Base-by-base conservation (phyloP, 92 coral and sea anemone species). In the Desmophyllum pertusum region DNA sequence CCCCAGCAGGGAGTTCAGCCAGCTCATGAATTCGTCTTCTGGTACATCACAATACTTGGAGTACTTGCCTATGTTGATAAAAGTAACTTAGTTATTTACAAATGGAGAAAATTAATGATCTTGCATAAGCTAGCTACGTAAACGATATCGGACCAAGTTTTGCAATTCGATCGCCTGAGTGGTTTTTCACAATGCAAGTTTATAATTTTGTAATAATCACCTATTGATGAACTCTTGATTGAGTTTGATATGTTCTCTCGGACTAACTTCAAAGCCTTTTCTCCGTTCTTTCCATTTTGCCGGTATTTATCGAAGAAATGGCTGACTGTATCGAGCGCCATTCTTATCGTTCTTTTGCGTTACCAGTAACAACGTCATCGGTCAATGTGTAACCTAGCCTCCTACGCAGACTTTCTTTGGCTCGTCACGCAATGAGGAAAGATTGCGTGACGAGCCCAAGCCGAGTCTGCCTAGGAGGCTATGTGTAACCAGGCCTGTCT, bases 41-140 rank as follows among this genome's bases (percentile, higher is more conserved):
- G 86, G 86, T 3, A 82, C 69, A 25, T 82, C 86, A 27, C 31
- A n/a, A 61, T 82, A 82, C 79, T 70, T 82, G 21, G 86, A 29
- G 36, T 82, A 82, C 18, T 73, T 59, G 38, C 70, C 86, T 82
- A 7, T 13, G 36, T 18, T 7, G 36, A 70, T 25, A 48, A 65
- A 27, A 33, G 42, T n/a, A 1, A 48, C 40, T 43, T 33, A 21
- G 3, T 35, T 15, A 53, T 8, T 38, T 35, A n/a, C 61, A 74
- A n/a, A 41, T 38, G 73, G 25, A 67, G 7, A 35, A 4, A 30
- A 57, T 25, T 0, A 50, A 13, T 50, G 13, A 50, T 10, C 55
- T 10, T 5, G 13, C 18, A 21, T 21, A 50, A 50, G 3, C 15
- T 50, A 5, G 3, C 13, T 15, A 8, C 15, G 11, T 17, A 41